phyloP scores from a whole-genome alignment of 2,888 invertebrate species.

The Homarus gammarus region DNA sequence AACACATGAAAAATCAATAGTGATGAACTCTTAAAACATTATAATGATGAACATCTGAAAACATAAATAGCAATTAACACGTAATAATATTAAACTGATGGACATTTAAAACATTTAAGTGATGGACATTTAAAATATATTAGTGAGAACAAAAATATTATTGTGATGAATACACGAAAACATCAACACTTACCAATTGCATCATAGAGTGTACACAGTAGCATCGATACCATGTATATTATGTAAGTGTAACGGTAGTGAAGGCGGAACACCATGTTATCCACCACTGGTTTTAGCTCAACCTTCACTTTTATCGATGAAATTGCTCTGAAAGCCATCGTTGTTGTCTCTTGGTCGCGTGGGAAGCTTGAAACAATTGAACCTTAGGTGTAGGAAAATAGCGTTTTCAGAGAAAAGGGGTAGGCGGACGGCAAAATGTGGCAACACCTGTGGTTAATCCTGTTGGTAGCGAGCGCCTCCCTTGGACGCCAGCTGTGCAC shows the following conservation, averaged over 20 bases:
- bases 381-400: too few relatives aligned
- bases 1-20: too few relatives aligned
- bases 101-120: neutral
- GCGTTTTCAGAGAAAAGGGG: too few relatives aligned
- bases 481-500: too few relatives aligned
- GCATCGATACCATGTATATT: constrained; percentile 45
- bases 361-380: too few relatives aligned
- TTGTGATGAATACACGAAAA: neutral
- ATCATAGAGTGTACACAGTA: constrained; percentile 72
- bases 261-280: constrained; percentile 67
- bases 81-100: neutral
- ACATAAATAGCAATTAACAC: too few relatives aligned
- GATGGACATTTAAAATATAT: neutral
- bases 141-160: neutral
- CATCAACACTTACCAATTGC: constrained; percentile 52
- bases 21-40: too few relatives aligned
- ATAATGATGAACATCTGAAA: too few relatives aligned
- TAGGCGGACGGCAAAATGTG: too few relatives aligned
- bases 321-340: constrained; percentile 43
- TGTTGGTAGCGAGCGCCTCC: too few relatives aligned
- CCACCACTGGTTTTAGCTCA: constrained; percentile 67
- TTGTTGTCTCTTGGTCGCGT: neutral
- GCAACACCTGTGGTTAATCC: too few relatives aligned
- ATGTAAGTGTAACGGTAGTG: constrained; percentile 72
- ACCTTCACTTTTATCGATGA: constrained; percentile 59